Evolutionary conservation across 1,140 invertebrate species (phyloP).

Genomic region (Plectrocnemia conspersa): DNA sequence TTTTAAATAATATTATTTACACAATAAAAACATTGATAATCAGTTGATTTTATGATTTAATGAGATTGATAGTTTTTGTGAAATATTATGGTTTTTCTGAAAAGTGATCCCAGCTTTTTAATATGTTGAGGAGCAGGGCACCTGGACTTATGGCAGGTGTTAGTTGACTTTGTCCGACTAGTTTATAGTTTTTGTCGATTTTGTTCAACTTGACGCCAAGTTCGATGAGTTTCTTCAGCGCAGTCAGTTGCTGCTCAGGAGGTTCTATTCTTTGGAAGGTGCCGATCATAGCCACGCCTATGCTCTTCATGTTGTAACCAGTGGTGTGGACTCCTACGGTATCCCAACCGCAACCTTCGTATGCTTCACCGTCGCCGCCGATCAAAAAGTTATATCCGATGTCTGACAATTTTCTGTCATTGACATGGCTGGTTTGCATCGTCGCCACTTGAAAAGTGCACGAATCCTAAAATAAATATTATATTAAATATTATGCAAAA

Average conservation of each 20-base stretch:
- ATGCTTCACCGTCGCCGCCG: conserved; percentile 20
- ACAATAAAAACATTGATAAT: too few relatives aligned
- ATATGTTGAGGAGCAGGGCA: conserved; percentile 51
- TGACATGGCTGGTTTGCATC: conserved; percentile 71
- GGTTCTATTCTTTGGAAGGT: conserved; percentile 52
- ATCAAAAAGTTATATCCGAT: conserved; percentile 29
- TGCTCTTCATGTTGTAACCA: conserved; percentile 57
- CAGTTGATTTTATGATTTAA: too few relatives aligned
- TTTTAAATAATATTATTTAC: too few relatives aligned
- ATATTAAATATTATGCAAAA: too few relatives aligned
- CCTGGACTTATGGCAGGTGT: conserved; percentile 60
- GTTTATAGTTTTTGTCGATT: conserved; percentile 54
- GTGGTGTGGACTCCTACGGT: conserved; percentile 51
- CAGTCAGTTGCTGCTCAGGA: conserved; percentile 50
- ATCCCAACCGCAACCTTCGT: conserved; percentile 24
- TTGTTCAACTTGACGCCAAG: conserved; percentile 52
- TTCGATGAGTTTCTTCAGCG: conserved; percentile 52
- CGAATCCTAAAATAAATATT: conserved; percentile 47
- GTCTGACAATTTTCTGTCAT: conserved; percentile 48
- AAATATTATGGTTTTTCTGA: conserved; percentile 5
- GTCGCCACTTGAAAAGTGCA: conserved; percentile 50
- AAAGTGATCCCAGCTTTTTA: conserved; percentile 59
- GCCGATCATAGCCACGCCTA: conserved; percentile 68
- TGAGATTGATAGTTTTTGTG: too few relatives aligned
- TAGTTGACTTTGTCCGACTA: conserved; percentile 60